A percentile compares a stretch with the other conserved stretches of the same genome.
Evolutionary conservation across 2,888 invertebrate species (phyloP).

Genomic region (Caenorhabditis macrosperma): DNA sequence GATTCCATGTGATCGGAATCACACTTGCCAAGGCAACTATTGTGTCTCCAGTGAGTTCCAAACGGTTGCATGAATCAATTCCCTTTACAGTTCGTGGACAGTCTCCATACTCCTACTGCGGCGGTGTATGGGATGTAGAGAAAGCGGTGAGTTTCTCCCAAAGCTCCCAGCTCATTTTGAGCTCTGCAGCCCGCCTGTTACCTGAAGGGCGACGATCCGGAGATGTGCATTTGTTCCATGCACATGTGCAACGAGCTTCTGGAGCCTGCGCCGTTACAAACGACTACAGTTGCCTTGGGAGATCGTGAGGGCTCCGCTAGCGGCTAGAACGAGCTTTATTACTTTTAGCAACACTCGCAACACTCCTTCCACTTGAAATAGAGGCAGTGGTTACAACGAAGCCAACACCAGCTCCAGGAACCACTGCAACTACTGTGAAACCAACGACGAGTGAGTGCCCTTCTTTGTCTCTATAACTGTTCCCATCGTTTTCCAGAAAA

Average conservation of each 20-base stretch:
- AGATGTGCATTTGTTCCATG: slow-evolving; percentile 61
- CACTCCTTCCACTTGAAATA: background rate
- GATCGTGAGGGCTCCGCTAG: slow-evolving; percentile 28
- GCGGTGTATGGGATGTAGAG: slow-evolving; percentile 54
- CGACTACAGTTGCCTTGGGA: slow-evolving; percentile 3
- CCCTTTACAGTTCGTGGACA: slow-evolving; percentile 46
- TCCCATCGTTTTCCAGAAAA: slow-evolving; percentile 38
- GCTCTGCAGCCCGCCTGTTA: slow-evolving; percentile 54
- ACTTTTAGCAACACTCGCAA: slow-evolving; percentile 30
- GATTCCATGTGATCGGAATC: slow-evolving; percentile 60
- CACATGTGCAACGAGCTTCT: slow-evolving; percentile 64
- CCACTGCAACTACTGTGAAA: slow-evolving; percentile 21
- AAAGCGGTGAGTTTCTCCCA: slow-evolving; percentile 32
- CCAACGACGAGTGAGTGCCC: slow-evolving; percentile 15
- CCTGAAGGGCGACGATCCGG: slow-evolving; percentile 32
- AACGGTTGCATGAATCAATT: background rate
- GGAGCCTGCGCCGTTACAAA: slow-evolving; percentile 43
- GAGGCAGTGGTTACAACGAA: background rate
- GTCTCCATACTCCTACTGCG: slow-evolving; percentile 56
- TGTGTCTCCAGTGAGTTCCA: slow-evolving; percentile 59
- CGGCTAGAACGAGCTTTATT: background rate
- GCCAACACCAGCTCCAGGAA: slow-evolving; percentile 11
- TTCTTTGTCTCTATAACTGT: too few relatives aligned
- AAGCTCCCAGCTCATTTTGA: background rate
- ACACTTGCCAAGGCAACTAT: slow-evolving; percentile 61